These are phyloP conservation scores for Saxidomus purpurata DNA, from an alignment of 1,140 invertebrate genomes.

Conservation along the genomic window DNA sequence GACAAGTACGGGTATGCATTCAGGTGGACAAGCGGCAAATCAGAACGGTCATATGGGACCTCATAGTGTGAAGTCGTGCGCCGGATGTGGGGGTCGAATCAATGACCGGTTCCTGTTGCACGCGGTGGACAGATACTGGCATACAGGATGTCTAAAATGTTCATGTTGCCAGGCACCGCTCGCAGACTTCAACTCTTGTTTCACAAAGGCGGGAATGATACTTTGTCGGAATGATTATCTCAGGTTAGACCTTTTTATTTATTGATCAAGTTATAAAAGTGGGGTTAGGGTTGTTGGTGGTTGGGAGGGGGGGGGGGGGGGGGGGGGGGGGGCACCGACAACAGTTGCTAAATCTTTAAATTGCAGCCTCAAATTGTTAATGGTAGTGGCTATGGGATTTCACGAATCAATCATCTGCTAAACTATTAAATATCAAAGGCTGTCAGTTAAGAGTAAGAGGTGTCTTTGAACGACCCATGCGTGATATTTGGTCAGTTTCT, in stretches of 20 bases:
- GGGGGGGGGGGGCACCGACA: too few relatives aligned
- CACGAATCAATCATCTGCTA: too few relatives aligned
- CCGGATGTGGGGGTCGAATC: constrained; percentile 91
- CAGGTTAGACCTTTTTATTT: constrained; percentile 90
- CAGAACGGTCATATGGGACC: constrained; percentile 14
- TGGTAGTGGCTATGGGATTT: too few relatives aligned
- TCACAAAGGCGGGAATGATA: constrained; percentile 96
- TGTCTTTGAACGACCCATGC: too few relatives aligned
- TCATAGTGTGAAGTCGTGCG: constrained; percentile 83
- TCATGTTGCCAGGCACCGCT: constrained; percentile 94
- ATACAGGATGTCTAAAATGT: constrained; percentile 96
- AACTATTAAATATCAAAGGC: too few relatives aligned
- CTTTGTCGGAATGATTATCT: constrained; percentile 97
- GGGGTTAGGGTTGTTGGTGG: background rate
- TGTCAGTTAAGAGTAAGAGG: too few relatives aligned
- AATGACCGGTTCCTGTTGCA: constrained; percentile 95
- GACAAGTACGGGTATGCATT: constrained; percentile 6
- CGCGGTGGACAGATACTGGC: constrained; percentile 97
- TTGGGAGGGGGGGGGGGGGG: too few relatives aligned
- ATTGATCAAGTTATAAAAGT: too few relatives aligned
- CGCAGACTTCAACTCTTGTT: constrained; percentile 96
- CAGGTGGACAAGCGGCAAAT: constrained; percentile 6
- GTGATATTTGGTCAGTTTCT: too few relatives aligned
- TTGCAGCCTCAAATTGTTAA: too few relatives aligned
- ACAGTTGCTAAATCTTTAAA: too few relatives aligned